Percentiles rank a stretch among this genome's conserved stretches.
phyloP scores from a whole-genome alignment of 1,140 invertebrate genomes.

The Drosophila hydei region DNA sequence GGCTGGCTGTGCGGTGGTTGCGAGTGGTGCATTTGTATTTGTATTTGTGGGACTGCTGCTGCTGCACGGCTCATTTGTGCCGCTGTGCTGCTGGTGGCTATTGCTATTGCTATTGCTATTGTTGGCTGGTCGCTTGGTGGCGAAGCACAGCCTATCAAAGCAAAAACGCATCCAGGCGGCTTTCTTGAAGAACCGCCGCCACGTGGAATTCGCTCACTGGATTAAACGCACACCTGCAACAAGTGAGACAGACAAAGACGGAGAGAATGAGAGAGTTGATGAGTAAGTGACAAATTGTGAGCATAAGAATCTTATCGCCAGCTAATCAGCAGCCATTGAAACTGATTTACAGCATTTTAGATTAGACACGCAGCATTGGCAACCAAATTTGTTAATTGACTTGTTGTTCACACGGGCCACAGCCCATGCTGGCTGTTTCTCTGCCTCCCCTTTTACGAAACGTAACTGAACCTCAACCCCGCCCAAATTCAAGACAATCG shows the following conservation, averaged over 20 bases:
- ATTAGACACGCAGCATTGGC: not conserved
- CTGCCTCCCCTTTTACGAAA: not conserved
- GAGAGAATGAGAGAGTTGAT: not conserved
- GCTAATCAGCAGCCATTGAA: constrained; percentile 31
- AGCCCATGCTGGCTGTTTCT: too few relatives aligned
- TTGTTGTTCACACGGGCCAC: constrained; percentile 7
- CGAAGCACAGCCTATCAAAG: constrained; percentile 93
- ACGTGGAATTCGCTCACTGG: constrained; percentile 48
- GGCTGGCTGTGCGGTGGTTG: constrained; percentile 12
- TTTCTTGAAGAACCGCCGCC: constrained; percentile 76
- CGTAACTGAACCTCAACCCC: constrained; percentile 6
- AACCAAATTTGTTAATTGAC: constrained; percentile 17
- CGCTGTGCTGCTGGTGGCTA: constrained; percentile 17
- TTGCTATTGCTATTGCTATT: constrained; percentile 25
- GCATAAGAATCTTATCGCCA: not conserved
- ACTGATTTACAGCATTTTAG: constrained; percentile 16
- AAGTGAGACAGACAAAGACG: not conserved
- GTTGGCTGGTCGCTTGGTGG: constrained; percentile 91
- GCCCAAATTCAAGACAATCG: constrained; percentile 30
- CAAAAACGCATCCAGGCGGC: constrained; percentile 93
- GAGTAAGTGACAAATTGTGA: constrained; percentile 7
- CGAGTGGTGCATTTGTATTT: constrained; percentile 34
- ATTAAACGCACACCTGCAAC: constrained; percentile 57
- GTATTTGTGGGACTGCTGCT: constrained; percentile 21
- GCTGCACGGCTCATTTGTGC: constrained; percentile 21